Evolutionary conservation across 2,797 vertebrate genomes (phyloP), one percentile per base, ranked within the genome.

Genomic region (Xenopus petersii): DNA sequence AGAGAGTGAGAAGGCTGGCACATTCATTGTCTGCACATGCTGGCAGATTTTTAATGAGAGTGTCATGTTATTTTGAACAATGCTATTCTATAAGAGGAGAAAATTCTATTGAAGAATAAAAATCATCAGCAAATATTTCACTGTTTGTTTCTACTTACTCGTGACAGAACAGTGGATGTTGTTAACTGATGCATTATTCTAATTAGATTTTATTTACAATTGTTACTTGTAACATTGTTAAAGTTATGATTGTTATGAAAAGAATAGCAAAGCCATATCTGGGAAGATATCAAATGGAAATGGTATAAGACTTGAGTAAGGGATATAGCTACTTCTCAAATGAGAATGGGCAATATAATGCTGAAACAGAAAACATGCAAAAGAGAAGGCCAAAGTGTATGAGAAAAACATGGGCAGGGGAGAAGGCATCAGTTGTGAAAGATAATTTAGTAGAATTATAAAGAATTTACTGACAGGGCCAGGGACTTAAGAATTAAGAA

Each of bases 41-140:
- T 68, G 75, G 64, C 70, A 68, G 75, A 33, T 72, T 72, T 72
- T 30, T 77, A 77, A 77, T 77, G 64, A 62, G 66, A 47, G 64
- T 63, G 58, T 77, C 48, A 48, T 72, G 64, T 77, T 67, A 71
- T 71, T 30, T 62, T 58, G 64, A 72, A 68, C 55, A 67, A 70
- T 67, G 64, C 58, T 46, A 55, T 55, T 54, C 54, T 56, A 61
- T 46, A 47, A 54, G n/a, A 62, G 55, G 16, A 12, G 54, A 56
- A 63, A 51, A 51, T 51, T 42, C 4, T 42, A 42, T 42, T 9
- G 8, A 9, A 42, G 49, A 51, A 30, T 12, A 46, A 36, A 49
- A 55, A 15, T 24, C 10, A 67, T 67, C 54, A 21, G 47, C n/a
- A 62, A 21, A 17, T 48, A 30, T 51, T 42, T 15, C 21, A 46